Conservation (phyloP, 2,888 invertebrate genomes). For the Phlogophora meticulosa region DNA sequence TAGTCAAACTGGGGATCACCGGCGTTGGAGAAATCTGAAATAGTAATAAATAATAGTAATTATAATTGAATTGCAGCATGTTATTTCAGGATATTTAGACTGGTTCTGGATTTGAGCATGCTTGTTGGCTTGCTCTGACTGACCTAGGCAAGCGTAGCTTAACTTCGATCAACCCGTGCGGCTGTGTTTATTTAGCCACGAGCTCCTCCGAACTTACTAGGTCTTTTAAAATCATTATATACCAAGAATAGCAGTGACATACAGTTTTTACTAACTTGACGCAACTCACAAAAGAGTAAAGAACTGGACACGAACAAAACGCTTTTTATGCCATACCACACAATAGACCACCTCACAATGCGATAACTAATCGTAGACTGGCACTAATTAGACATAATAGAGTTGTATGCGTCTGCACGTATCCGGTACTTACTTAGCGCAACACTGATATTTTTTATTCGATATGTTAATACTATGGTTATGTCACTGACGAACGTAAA, state of each 20-base stretch:
- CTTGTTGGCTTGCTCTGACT: too few species aligned
- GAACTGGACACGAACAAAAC: constrained; percentile 13
- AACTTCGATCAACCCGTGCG: too few species aligned
- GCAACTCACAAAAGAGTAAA: background rate
- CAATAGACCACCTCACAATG: constrained; percentile 67
- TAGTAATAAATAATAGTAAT: constrained; percentile 45
- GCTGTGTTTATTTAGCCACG: too few species aligned
- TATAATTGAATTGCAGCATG: background rate
- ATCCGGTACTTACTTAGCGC: constrained; percentile 46
- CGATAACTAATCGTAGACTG: constrained; percentile 70
- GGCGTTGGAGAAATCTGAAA: constrained; percentile 82
- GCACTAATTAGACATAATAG: constrained; percentile 73
- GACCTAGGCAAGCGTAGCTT: too few species aligned
- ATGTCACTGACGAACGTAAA: constrained; percentile 8
- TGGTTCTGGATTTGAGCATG: too few species aligned
- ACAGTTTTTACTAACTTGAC: background rate
- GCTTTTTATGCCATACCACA: constrained; percentile 30
- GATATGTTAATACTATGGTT: constrained; percentile 23
- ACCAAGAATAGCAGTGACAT: too few species aligned
- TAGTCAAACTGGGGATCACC: constrained; percentile 79
- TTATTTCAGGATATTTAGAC: too few species aligned
- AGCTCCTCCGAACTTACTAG: too few species aligned
- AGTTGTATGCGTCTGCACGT: constrained; percentile 58
- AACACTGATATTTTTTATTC: constrained; percentile 38
- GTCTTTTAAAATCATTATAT: too few species aligned